phyloP scores from a whole-genome alignment of 1,140 invertebrate species.

The Drosophila paulistorum region DNA sequence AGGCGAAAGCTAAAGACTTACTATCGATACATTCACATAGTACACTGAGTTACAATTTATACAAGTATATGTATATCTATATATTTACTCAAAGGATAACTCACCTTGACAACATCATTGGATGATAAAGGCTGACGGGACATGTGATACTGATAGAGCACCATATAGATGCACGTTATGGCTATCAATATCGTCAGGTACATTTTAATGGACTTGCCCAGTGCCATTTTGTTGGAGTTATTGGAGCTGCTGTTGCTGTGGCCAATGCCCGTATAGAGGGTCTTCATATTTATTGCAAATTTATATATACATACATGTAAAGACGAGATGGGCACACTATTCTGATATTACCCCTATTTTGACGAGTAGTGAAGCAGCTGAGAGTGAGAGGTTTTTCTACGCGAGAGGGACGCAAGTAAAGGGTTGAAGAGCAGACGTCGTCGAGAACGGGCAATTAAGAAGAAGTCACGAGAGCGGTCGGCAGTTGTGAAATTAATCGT shows the following conservation, averaged over 20 bases:
- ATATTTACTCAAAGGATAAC: conserved; percentile 13
- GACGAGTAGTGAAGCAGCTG: too few relatives aligned
- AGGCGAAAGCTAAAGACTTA: not conserved
- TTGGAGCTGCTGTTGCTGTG: conserved; percentile 30
- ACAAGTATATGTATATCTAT: not conserved
- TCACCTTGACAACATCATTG: conserved; percentile 75
- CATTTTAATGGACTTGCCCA: conserved; percentile 82
- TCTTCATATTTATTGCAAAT: conserved; percentile 35
- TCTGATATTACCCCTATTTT: too few relatives aligned
- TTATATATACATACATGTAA: not conserved
- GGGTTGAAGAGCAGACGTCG: too few relatives aligned
- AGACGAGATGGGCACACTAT: too few relatives aligned
- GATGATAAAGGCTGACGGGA: conserved; percentile 64
- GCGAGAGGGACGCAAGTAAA: too few relatives aligned
- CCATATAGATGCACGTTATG: conserved; percentile 82
- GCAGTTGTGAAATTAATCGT: too few relatives aligned
- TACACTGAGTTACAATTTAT: not conserved
- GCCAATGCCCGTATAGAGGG: conserved; percentile 28
- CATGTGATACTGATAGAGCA: conserved; percentile 82
- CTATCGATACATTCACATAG: too few relatives aligned
- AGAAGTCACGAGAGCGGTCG: too few relatives aligned
- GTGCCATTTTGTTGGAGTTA: conserved; percentile 66
- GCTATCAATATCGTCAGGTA: conserved; percentile 83
- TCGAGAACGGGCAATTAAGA: too few relatives aligned
- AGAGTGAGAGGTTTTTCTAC: too few relatives aligned